These are phyloP conservation scores for Neodiprion lecontei DNA, from an alignment of 1,140 invertebrate species.

Conservation along the genomic window DNA sequence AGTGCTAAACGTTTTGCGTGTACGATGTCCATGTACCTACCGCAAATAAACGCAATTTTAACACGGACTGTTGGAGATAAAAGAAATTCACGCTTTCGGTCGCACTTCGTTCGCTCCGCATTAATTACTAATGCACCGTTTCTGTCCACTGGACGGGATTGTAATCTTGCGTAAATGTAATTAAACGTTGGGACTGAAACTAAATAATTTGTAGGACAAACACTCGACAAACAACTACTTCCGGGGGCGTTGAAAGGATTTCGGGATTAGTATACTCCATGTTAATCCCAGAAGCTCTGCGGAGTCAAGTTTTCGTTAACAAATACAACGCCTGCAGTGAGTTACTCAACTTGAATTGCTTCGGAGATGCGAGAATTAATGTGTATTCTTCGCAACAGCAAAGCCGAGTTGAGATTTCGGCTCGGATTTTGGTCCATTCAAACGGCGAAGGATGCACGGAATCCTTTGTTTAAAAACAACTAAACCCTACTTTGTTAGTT, in stretches of 20 bases:
- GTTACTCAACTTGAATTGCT: too few species aligned
- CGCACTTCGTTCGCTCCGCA: background rate
- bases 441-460: too few species aligned
- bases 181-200: background rate
- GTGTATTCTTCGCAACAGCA: too few species aligned
- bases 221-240: background rate
- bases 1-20: background rate
- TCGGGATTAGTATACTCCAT: background rate
- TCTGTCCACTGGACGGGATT: background rate
- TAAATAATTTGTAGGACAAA: conserved; percentile 6
- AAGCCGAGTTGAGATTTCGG: too few species aligned
- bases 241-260: background rate
- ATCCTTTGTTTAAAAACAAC: too few species aligned
- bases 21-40: background rate
- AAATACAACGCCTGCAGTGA: background rate
- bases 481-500: too few species aligned
- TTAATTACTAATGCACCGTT: background rate
- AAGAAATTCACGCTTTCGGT: background rate
- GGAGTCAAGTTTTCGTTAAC: background rate
- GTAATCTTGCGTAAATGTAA: background rate
- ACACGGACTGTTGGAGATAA: background rate
- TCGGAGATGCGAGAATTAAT: too few species aligned
- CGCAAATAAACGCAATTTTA: background rate
- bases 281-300: background rate
- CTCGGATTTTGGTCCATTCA: too few species aligned